Percentiles rank a stretch among this genome's conserved stretches.
Evolutionary conservation across 2,113 vertebrate species (phyloP).

Genomic region (Halichoerus grypus): DNA sequence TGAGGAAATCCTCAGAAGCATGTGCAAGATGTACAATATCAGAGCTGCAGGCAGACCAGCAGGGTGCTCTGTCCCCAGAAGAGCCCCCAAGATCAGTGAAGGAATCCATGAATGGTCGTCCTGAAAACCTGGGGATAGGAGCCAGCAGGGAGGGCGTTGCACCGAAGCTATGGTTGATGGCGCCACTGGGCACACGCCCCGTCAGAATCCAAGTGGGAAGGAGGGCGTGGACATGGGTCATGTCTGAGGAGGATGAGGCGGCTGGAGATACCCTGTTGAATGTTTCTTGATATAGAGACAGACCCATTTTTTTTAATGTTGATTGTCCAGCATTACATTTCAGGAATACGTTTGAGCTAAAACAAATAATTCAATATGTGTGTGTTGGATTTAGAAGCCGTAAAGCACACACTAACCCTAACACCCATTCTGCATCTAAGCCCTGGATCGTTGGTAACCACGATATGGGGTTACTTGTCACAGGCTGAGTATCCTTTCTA

Average conservation of each 20-base stretch:
- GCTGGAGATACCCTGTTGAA: rapidly evolving
- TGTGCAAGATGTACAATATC: rapidly evolving
- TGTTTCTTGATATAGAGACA: neutral
- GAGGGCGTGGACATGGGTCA: rapidly evolving
- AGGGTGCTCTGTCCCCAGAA: rapidly evolving
- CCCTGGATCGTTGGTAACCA: rapidly evolving
- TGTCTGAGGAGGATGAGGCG: rapidly evolving
- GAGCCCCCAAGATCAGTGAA: neutral
- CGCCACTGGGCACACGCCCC: neutral
- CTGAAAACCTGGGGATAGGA: neutral
- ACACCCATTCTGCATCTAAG: too few species aligned
- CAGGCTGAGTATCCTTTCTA: neutral
- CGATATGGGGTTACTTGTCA: neutral
- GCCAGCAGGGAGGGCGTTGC: rapidly evolving
- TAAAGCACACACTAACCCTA: rapidly evolving
- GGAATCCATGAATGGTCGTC: rapidly evolving
- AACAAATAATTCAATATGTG: neutral
- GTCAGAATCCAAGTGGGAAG: neutral
- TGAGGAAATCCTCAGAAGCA: neutral
- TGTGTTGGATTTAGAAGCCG: neutral
- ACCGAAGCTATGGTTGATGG: rapidly evolving
- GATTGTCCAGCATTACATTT: neutral
- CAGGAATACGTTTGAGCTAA: neutral
- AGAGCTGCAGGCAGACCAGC: rapidly evolving
- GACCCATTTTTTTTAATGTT: neutral